phyloP scores from a whole-genome alignment of 2,888 invertebrate genomes.

The Agrotis ipsilon region DNA sequence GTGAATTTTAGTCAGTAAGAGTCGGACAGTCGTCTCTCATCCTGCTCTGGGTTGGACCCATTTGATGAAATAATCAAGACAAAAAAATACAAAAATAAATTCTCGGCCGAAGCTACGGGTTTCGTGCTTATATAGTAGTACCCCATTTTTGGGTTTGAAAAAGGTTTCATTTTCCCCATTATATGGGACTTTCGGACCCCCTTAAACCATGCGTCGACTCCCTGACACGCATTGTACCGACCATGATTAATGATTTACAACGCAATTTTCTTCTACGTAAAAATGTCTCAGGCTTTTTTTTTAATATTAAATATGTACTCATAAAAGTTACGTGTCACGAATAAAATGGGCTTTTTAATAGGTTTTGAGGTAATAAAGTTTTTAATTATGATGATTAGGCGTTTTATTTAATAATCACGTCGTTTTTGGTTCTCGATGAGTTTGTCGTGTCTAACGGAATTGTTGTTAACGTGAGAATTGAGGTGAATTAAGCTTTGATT shows the following conservation, averaged over 20 bases:
- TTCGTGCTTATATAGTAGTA: too few species aligned
- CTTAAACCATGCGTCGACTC: constrained; percentile 83
- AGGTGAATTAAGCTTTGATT: not conserved
- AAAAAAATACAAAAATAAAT: too few species aligned
- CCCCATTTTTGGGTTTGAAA: constrained; percentile 39
- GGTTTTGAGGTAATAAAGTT: constrained; percentile 55
- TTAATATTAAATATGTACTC: constrained; percentile 64
- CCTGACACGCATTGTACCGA: constrained; percentile 88
- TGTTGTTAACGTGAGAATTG: constrained; percentile 14
- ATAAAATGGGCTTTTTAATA: constrained; percentile 61
- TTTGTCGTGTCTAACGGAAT: constrained; percentile 29
- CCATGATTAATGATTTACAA: constrained; percentile 87
- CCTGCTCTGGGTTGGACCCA: too few species aligned
- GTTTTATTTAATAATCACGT: constrained; percentile 53
- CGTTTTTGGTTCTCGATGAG: constrained; percentile 28
- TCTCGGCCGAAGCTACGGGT: too few species aligned
- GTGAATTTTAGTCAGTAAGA: too few species aligned
- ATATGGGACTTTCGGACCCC: constrained; percentile 84
- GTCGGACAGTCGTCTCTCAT: too few species aligned
- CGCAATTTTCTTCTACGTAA: constrained; percentile 85
- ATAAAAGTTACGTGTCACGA: constrained; percentile 65
- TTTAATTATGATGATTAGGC: constrained; percentile 54
- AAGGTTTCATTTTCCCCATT: constrained; percentile 87
- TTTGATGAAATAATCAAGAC: too few species aligned
- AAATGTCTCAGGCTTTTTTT: constrained; percentile 73